phyloP scores from a whole-genome alignment of 92 coral and sea anemone genomes.

The Epizoanthus rinbou region DNA sequence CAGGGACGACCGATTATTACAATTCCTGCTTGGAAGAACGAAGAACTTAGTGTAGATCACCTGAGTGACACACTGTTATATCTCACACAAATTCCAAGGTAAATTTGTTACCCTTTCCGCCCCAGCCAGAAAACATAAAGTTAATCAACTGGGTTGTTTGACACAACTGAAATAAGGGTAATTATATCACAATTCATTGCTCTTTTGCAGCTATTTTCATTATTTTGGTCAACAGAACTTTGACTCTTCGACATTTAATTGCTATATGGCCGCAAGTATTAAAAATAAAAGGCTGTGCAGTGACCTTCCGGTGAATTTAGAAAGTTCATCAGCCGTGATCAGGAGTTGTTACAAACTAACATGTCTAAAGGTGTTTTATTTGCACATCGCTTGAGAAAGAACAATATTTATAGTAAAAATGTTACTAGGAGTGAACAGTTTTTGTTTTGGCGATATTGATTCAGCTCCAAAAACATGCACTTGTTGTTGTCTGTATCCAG shows the following conservation, averaged over 20 bases:
- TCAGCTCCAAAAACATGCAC: background rate
- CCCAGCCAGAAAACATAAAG: background rate
- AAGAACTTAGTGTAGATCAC: slow-evolving; percentile 66
- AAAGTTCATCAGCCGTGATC: background rate
- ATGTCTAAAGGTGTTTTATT: slow-evolving; percentile 1
- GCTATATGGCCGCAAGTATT: background rate
- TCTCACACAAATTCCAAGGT: slow-evolving; percentile 89
- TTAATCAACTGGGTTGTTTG: background rate
- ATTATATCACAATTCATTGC: background rate
- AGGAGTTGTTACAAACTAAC: background rate
- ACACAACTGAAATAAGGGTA: background rate
- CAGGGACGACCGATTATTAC: slow-evolving; percentile 86
- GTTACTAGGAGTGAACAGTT: background rate
- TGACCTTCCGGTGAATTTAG: background rate
- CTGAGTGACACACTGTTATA: slow-evolving; percentile 81
- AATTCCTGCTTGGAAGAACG: slow-evolving; percentile 77
- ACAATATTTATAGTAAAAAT: background rate
- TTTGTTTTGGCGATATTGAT: slow-evolving; percentile 4
- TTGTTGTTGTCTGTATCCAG: background rate
- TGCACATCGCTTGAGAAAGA: slow-evolving; percentile 6
- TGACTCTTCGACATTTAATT: slow-evolving; percentile 21
- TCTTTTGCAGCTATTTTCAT: background rate
- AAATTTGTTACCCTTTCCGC: slow-evolving; percentile 11
- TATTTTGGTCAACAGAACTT: background rate
- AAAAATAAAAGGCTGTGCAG: too few relatives aligned